These are phyloP conservation scores for Galerucella pusilla DNA, from an alignment of 2,888 invertebrate genomes.

Conservation along the genomic window DNA sequence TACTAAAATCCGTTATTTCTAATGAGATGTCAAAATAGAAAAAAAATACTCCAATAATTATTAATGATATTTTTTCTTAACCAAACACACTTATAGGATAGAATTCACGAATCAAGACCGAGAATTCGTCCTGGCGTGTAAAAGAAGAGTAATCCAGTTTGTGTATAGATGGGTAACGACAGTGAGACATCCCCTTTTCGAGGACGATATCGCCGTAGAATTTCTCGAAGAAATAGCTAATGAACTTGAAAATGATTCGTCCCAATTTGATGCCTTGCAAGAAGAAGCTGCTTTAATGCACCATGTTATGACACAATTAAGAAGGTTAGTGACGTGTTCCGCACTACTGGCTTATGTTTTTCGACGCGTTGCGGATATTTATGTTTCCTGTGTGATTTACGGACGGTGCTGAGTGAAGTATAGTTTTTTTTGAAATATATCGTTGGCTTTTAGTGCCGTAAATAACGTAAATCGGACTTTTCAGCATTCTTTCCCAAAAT, in stretches of 20 bases:
- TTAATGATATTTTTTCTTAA: slow-evolving; percentile 35
- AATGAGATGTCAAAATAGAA: too few species aligned
- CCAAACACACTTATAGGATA: slow-evolving; percentile 68
- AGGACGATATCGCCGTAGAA: slow-evolving; percentile 76
- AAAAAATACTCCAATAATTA: too few species aligned
- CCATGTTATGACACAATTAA: slow-evolving; percentile 73
- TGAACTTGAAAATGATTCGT: slow-evolving; percentile 75
- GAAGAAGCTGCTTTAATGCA: slow-evolving; percentile 78
- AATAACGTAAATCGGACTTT: too few species aligned
- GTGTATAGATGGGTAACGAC: slow-evolving; percentile 81
- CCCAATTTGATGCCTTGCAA: slow-evolving; percentile 69
- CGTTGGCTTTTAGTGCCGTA: too few species aligned
- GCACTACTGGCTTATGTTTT: neutral
- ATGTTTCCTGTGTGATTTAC: neutral
- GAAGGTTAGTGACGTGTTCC: slow-evolving; percentile 60
- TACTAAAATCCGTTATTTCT: slow-evolving; percentile 43
- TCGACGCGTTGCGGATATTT: neutral
- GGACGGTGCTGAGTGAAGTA: neutral
- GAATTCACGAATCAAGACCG: slow-evolving; percentile 71
- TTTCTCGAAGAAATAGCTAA: slow-evolving; percentile 81
- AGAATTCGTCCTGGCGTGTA: slow-evolving; percentile 76
- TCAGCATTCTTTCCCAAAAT: too few species aligned
- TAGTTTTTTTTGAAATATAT: neutral
- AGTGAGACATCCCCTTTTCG: slow-evolving; percentile 79
- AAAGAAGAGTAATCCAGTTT: slow-evolving; percentile 81